Conservation (phyloP, 2,113 vertebrate genomes). For the Podocnemis expansa region DNA sequence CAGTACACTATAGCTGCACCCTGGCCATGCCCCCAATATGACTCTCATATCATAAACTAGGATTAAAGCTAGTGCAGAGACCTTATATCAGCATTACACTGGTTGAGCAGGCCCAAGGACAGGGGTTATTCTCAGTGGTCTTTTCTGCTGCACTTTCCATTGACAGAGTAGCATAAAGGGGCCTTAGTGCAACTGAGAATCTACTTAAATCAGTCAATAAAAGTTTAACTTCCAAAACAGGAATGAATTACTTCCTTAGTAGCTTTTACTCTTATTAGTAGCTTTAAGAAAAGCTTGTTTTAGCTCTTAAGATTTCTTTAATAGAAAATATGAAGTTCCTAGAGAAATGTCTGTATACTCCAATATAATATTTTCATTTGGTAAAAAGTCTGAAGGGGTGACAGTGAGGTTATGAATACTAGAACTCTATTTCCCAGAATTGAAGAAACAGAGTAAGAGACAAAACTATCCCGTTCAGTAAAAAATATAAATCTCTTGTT, state of each 20-base stretch:
- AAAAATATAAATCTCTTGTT: background rate
- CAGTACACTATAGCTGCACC: background rate
- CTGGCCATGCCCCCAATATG: background rate
- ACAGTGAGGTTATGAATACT: background rate
- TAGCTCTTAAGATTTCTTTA: background rate
- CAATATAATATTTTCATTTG: background rate
- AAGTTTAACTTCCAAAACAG: accelerated
- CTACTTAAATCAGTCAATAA: background rate
- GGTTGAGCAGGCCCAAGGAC: background rate
- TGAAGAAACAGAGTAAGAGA: background rate
- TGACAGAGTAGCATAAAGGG: background rate
- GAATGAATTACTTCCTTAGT: background rate
- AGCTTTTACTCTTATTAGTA: background rate
- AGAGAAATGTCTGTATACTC: background rate
- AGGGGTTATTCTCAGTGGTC: conserved; percentile 25
- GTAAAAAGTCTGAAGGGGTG: background rate
- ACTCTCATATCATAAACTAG: background rate
- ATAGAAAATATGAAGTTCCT: background rate
- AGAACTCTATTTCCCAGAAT: background rate
- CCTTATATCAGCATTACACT: background rate
- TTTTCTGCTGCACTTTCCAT: background rate
- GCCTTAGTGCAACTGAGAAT: background rate
- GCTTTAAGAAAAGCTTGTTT: background rate
- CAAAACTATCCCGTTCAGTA: background rate
- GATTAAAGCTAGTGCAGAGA: conserved; percentile 33